Base-by-base conservation (phyloP, 2,797 vertebrate genomes). In the Aplochiton taeniatus region DNA sequence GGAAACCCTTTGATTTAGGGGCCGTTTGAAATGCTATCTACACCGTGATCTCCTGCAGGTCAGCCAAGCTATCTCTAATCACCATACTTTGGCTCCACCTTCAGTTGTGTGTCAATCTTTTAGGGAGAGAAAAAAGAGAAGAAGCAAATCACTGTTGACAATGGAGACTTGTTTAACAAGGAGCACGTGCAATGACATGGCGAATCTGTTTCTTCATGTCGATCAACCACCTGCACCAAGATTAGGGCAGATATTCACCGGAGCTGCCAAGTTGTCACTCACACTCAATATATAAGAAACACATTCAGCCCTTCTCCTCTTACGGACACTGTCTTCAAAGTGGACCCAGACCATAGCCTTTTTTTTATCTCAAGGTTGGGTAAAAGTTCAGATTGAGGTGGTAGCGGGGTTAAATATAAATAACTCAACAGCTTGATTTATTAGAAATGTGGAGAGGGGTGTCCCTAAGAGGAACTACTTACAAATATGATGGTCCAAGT, bases 11-110 rank as follows among this genome's bases (percentile, higher is more conserved):
- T 89, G 81, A 92, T 91, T 91, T 85, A 75, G 78, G 89, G 83
- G 88, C 90, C 89, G 89, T 89, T 92, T 92, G 89, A 92, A 92
- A 91, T 85, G 82, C 89, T 92, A 93, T 93, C 84, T 84, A 91
- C 91, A 89, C 79, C 88, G 81, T 75, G 83, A 91, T 91, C 91
- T 85, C 84, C 83, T 76, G 75, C 77, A 76, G 87, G 90, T 91
- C 91, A 92, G 81, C 85, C 86, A 82, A 91, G 87, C 76, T 73
- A 87, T 90, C 89, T 90, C 88, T 91, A 88, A 91, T 89, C 87
- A 84, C 78, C 75, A 71, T 81, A 79, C 81, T 76, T 84, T 83
- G 88, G 86, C 87, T 88, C 81, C 71, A 69, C 83, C 84, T 84
- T 83, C 72, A 63, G 73, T 80, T 80, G 80, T 78, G 83, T 80